phyloP scores from a whole-genome alignment of 2,113 vertebrate species.

The Eurystomus gularis region DNA sequence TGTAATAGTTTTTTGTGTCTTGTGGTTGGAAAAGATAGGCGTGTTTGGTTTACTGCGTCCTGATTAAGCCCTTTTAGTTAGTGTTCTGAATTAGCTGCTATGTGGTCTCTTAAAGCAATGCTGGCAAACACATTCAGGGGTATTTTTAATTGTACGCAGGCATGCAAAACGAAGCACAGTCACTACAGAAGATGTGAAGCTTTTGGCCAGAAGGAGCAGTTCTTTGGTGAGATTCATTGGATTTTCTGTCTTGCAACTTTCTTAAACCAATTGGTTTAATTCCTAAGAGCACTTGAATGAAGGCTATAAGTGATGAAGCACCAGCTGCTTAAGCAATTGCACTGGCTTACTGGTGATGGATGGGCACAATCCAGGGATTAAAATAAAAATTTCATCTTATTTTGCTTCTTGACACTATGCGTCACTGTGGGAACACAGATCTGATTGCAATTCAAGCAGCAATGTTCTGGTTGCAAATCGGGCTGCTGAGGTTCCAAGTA shows the following conservation, averaged over 20 bases:
- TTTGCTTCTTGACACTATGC: not conserved
- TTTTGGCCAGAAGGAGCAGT: constrained; percentile 85
- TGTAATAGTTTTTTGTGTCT: not conserved
- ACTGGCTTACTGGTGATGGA: not conserved
- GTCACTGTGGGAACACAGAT: not conserved
- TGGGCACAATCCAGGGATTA: not conserved
- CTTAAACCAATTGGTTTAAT: not conserved
- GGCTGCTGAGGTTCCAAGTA: not conserved
- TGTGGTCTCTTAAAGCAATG: not conserved
- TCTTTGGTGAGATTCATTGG: constrained; percentile 83
- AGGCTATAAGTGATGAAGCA: not conserved
- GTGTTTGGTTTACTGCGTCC: not conserved
- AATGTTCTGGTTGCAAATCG: not conserved
- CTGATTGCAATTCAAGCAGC: not conserved
- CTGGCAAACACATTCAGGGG: not conserved
- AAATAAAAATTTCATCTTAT: not conserved
- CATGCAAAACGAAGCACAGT: constrained; percentile 90
- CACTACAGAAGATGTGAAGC: constrained; percentile 89
- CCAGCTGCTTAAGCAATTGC: not conserved
- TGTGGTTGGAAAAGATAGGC: not conserved
- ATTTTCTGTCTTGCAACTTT: not conserved
- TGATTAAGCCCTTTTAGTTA: not conserved
- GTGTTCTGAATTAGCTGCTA: not conserved
- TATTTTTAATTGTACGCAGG: constrained; percentile 74
- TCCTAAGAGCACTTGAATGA: constrained; percentile 37